Percentiles rank a stretch among this genome's conserved stretches.
phyloP scores from a whole-genome alignment of 2,888 invertebrate species.

The Phyto melanocephala region DNA sequence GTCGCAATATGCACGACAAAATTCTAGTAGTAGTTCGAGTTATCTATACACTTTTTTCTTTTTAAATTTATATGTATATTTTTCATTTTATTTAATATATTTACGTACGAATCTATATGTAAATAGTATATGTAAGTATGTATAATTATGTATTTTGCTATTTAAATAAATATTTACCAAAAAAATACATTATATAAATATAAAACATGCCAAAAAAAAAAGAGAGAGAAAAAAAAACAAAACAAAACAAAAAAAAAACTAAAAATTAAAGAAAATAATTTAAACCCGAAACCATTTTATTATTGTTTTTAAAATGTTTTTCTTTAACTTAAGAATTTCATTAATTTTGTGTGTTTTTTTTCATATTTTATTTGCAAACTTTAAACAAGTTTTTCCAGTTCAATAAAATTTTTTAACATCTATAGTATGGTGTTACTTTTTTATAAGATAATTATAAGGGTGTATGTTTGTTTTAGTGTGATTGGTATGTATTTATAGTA shows the following conservation, averaged over 20 bases:
- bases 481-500: slow-evolving; percentile 26
- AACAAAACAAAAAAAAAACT: slow-evolving; percentile 44
- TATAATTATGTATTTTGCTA: slow-evolving; percentile 41
- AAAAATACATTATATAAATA: slow-evolving; percentile 46
- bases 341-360: neutral
- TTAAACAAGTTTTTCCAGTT: neutral
- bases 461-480: neutral
- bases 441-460: neutral
- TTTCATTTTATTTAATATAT: slow-evolving; percentile 25
- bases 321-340: slow-evolving; percentile 20
- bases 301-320: slow-evolving; percentile 26
- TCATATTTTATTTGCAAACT: neutral
- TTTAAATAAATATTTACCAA: slow-evolving; percentile 56
- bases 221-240: slow-evolving; percentile 35
- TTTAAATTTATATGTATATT: neutral
- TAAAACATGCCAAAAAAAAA: slow-evolving; percentile 45
- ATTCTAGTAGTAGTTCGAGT: no score
- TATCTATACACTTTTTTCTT: slow-evolving; percentile 3
- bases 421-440: no score
- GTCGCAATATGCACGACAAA: no score
- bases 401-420: neutral
- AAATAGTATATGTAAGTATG: slow-evolving; percentile 4
- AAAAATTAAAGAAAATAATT: slow-evolving; percentile 29
- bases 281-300: slow-evolving; percentile 48
- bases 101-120: slow-evolving; percentile 12